Evolutionary conservation across 2,888 invertebrate genomes (phyloP).

Genomic region (Ichneumoninae sp.): DNA sequence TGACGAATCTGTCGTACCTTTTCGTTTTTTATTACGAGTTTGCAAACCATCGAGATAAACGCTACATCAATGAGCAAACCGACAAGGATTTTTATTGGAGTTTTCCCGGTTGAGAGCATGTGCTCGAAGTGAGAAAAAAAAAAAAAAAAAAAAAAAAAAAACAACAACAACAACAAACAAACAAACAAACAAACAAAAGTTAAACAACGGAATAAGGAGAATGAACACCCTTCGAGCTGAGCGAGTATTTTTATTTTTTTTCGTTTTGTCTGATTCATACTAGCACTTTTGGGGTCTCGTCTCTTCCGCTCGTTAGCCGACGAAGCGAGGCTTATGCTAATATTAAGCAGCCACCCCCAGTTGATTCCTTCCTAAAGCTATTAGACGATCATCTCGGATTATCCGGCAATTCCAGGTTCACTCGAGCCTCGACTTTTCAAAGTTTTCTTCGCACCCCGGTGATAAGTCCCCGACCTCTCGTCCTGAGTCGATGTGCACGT

Average conservation of each 20-base stretch:
- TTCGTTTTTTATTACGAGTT: neutral
- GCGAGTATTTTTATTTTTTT: constrained; percentile 47
- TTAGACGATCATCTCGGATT: constrained; percentile 84
- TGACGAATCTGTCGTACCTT: neutral
- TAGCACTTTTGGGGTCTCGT: constrained; percentile 81
- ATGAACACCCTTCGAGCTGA: constrained; percentile 18
- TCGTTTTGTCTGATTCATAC: constrained; percentile 73
- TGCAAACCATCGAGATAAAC: neutral
- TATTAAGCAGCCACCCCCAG: constrained; percentile 80
- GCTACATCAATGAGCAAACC: constrained; percentile 29
- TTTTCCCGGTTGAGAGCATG: constrained; percentile 19
- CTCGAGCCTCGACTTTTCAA: constrained; percentile 81
- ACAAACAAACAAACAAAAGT: constrained; percentile 9
- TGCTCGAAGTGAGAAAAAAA: constrained; percentile 4
- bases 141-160: no score
- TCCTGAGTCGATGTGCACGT: constrained; percentile 10
- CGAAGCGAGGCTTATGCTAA: constrained; percentile 82
- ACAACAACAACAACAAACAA: constrained; percentile 2
- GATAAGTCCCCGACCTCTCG: neutral
- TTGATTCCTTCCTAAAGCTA: constrained; percentile 84
- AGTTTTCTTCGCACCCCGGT: constrained; percentile 77
- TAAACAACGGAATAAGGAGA: constrained; percentile 12
- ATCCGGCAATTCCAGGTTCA: constrained; percentile 81
- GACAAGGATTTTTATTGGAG: neutral
- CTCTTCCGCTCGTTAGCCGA: constrained; percentile 81